These are phyloP conservation scores for Trichoplusia ni DNA, from an alignment of 1,140 invertebrate species.

Conservation along the genomic window DNA sequence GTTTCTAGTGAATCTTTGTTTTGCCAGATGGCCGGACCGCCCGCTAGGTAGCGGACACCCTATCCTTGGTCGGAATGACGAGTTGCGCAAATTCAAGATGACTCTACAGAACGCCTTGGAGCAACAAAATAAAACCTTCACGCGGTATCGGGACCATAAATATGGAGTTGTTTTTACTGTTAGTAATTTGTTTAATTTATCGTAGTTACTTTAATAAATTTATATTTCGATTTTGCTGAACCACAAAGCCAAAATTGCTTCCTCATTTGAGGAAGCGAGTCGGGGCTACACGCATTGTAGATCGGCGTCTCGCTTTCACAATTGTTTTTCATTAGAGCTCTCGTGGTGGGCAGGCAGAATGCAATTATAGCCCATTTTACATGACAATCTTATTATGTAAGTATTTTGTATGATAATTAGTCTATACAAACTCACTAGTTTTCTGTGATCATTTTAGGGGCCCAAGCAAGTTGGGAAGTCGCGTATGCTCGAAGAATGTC, in stretches of 20 bases:
- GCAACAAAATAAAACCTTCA: slow-evolving; percentile 43
- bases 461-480: slow-evolving; percentile 83
- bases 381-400: no score
- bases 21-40: slow-evolving; percentile 39
- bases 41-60: slow-evolving; percentile 32
- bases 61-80: slow-evolving; percentile 48
- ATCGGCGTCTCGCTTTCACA: no score
- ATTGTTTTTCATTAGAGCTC: no score
- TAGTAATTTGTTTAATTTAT: slow-evolving; percentile 25
- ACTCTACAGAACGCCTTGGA: slow-evolving; percentile 44
- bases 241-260: no score
- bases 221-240: no score
- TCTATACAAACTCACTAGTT: no score
- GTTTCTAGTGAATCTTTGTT: no score
- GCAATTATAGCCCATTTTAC: no score
- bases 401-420: no score
- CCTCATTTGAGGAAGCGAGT: no score
- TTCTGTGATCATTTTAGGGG: slow-evolving; percentile 59
- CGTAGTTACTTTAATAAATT: not conserved
- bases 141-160: slow-evolving; percentile 55
- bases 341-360: no score
- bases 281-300: no score
- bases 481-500: slow-evolving; percentile 82
- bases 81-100: slow-evolving; percentile 43
- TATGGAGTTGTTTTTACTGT: slow-evolving; percentile 66